These are phyloP conservation scores for Podotricha telesiphe DNA, from an alignment of 2,888 invertebrate genomes.

Conservation along the genomic window DNA sequence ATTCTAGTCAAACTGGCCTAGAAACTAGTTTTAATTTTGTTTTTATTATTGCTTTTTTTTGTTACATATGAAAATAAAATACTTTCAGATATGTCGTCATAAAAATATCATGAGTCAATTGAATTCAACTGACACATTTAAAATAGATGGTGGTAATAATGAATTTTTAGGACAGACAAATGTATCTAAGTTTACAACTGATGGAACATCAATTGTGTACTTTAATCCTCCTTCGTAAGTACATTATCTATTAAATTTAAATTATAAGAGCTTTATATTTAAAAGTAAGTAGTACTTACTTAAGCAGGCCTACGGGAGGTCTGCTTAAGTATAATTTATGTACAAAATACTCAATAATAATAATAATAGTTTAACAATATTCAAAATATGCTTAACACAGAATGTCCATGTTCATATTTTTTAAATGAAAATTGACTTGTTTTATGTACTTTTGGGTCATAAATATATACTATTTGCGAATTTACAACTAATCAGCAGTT, in stretches of 20 bases:
- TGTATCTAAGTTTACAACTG: slow-evolving; percentile 55
- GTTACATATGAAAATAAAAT: neutral
- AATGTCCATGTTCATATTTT: too few species aligned
- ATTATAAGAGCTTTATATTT: neutral
- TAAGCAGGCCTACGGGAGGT: too few species aligned
- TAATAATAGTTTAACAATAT: neutral
- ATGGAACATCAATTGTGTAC: slow-evolving; percentile 65
- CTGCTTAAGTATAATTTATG: neutral
- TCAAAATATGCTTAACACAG: neutral
- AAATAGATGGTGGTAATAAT: slow-evolving; percentile 53
- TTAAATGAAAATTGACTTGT: too few species aligned
- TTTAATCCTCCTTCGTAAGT: slow-evolving; percentile 71
- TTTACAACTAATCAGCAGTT: too few species aligned
- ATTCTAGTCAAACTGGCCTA: neutral
- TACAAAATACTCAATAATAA: neutral
- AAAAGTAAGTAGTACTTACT: neutral
- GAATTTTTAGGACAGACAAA: slow-evolving; percentile 61
- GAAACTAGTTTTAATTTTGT: neutral
- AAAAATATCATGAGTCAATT: slow-evolving; percentile 49
- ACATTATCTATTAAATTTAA: slow-evolving; percentile 7
- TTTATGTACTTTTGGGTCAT: too few species aligned
- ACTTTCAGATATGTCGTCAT: slow-evolving; percentile 66
- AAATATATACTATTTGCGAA: neutral
- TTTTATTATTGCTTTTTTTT: neutral
- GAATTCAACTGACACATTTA: slow-evolving; percentile 44